Percentiles rank a stretch among this genome's conserved stretches.
phyloP scores from a whole-genome alignment of 2,113 vertebrate genomes.

The Condylura cristata region DNA sequence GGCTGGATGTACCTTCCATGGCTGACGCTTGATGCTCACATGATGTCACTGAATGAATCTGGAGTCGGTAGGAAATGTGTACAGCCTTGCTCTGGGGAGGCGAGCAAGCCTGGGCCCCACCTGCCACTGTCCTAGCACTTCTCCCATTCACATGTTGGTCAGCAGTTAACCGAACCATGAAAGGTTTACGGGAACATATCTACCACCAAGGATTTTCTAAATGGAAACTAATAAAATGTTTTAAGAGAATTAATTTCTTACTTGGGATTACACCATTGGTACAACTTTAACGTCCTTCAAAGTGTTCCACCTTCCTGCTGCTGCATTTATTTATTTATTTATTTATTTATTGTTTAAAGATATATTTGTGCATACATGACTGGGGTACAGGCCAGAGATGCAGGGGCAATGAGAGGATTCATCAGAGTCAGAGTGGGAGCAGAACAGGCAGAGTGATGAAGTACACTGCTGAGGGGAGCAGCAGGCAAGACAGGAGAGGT shows the following conservation, averaged over 20 bases:
- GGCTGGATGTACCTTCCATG: not conserved
- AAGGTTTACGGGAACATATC: not conserved
- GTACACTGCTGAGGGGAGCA: too few relatives aligned
- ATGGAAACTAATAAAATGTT: constrained; percentile 8
- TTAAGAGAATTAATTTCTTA: not conserved
- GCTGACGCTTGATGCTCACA: not conserved
- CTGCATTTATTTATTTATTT: too few relatives aligned
- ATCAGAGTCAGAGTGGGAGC: too few relatives aligned
- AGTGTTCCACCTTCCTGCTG: not conserved
- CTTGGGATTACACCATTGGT: not conserved
- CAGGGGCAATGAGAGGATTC: too few relatives aligned
- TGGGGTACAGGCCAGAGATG: too few relatives aligned
- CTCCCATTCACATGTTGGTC: not conserved
- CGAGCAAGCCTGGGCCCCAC: not conserved
- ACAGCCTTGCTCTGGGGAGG: not conserved
- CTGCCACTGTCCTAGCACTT: not conserved
- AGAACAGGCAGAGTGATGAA: too few relatives aligned
- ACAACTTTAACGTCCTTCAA: not conserved
- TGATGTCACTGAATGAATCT: not conserved
- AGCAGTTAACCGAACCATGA: not conserved
- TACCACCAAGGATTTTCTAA: not conserved
- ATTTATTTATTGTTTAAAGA: too few relatives aligned
- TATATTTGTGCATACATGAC: too few relatives aligned
- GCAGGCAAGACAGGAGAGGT: too few relatives aligned
- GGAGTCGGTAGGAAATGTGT: not conserved